Percentiles rank a stretch among this genome's conserved stretches.
Evolutionary conservation across 2,113 vertebrate species (phyloP).

Genomic region (Corythaixoides concolor): DNA sequence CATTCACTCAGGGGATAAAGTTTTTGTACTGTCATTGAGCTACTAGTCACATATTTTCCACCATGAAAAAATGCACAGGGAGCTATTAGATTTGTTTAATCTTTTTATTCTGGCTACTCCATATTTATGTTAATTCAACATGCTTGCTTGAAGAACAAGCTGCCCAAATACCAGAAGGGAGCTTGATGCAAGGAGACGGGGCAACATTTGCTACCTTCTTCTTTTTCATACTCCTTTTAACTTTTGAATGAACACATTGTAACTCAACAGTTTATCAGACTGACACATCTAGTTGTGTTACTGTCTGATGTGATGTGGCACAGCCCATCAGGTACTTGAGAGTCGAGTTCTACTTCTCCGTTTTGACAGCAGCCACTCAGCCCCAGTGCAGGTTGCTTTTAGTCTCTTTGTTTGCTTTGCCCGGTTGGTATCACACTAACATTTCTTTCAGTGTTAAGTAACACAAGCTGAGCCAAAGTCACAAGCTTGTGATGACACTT

Average conservation of each 20-base stretch:
- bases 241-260: background rate
- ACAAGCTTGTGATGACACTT: background rate
- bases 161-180: background rate
- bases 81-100: background rate
- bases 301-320: background rate
- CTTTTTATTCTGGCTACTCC: background rate
- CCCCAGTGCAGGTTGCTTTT: background rate
- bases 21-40: background rate
- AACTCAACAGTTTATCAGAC: background rate
- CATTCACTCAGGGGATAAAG: background rate
- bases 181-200: background rate
- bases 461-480: background rate
- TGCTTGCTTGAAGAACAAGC: background rate
- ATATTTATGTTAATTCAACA: background rate
- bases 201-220: background rate
- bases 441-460: background rate
- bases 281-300: background rate
- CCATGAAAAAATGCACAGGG: background rate
- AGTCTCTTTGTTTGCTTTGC: background rate
- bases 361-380: background rate
- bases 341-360: background rate
- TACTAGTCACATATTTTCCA: background rate
- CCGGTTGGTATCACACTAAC: background rate
- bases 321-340: background rate
- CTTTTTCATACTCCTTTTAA: background rate